Evolutionary conservation across 2,113 vertebrate species (phyloP).

Genomic region (Salvator merianae): DNA sequence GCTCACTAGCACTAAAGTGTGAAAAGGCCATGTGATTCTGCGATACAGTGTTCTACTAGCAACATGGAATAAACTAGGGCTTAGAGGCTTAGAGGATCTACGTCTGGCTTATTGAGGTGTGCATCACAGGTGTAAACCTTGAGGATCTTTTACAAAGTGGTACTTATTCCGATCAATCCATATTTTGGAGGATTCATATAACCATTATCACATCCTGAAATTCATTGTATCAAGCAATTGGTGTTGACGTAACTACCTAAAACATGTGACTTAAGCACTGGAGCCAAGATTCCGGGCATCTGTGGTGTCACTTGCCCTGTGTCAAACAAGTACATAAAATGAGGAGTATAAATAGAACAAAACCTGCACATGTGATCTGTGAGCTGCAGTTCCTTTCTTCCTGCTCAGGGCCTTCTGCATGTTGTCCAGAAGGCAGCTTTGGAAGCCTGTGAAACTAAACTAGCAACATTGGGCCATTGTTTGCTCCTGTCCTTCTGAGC

Average conservation of each 20-base stretch:
- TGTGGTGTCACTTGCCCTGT: background rate
- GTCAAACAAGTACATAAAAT: background rate
- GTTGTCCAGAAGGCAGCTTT: slow-evolving; percentile 47
- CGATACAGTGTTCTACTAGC: no score
- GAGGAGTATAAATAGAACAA: background rate
- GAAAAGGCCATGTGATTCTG: no score
- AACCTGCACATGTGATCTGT: fast-evolving
- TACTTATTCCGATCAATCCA: no score
- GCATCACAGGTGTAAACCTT: background rate
- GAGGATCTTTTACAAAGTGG: background rate
- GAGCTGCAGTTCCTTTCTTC: background rate
- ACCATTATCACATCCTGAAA: background rate
- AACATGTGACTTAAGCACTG: background rate
- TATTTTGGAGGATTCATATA: background rate
- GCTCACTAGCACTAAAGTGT: no score
- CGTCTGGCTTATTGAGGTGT: no score
- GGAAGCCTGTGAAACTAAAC: slow-evolving; percentile 51
- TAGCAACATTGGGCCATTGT: slow-evolving; percentile 61
- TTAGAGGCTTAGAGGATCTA: no score
- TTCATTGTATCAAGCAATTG: background rate
- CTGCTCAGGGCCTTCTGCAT: slow-evolving; percentile 41
- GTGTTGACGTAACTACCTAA: background rate
- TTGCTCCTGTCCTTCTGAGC: slow-evolving; percentile 59
- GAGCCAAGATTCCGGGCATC: background rate
- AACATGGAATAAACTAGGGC: no score